phyloP scores from a whole-genome alignment of 2,797 vertebrate genomes.

The Clarias pachynema region DNA sequence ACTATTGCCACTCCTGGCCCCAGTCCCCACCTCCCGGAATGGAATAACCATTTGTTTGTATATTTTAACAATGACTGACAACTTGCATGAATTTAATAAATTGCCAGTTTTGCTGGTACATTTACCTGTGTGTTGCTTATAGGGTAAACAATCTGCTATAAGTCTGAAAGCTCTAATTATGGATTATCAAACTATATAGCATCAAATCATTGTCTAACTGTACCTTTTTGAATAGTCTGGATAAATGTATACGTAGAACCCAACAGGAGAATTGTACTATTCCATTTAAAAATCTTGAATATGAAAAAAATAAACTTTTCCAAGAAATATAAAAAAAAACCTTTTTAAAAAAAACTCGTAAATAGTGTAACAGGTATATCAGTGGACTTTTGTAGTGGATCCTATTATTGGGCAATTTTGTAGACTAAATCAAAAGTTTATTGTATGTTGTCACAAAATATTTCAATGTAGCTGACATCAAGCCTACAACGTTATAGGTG shows the following conservation, averaged over 20 bases:
- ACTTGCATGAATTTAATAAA: constrained; percentile 2
- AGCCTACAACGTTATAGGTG: not conserved
- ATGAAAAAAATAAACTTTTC: not conserved
- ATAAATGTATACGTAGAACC: not conserved
- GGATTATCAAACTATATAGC: not conserved
- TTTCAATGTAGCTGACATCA: not conserved
- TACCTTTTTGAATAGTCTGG: not conserved
- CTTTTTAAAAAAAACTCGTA: too few species aligned
- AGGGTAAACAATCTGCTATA: not conserved
- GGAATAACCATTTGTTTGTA: not conserved
- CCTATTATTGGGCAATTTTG: not conserved
- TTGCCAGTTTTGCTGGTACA: not conserved
- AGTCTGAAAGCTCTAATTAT: not conserved
- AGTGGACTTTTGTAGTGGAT: not conserved
- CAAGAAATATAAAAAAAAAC: too few species aligned
- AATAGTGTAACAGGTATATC: not conserved
- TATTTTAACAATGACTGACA: not conserved
- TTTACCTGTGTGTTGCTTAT: not conserved
- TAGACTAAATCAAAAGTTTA: not conserved
- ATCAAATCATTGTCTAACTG: not conserved
- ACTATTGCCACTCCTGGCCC: not conserved
- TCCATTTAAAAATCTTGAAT: not conserved
- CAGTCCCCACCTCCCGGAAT: not conserved
- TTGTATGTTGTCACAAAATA: not conserved
- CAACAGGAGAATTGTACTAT: not conserved